Evolutionary conservation across 2,797 vertebrate species (phyloP).

Genomic region (Amazona ochrocephala): DNA sequence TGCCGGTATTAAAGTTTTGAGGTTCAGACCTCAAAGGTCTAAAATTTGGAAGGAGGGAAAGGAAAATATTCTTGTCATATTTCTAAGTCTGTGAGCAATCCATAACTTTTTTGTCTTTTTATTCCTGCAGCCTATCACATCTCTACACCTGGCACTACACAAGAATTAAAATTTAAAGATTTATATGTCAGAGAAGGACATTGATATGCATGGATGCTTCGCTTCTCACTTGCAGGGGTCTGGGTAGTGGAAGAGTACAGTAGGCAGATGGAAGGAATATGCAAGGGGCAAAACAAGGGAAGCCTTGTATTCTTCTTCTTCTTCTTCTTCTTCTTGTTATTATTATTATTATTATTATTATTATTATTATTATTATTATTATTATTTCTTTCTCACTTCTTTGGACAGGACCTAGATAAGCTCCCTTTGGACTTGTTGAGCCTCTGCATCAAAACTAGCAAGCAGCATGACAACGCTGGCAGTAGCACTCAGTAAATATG

Average conservation of each 20-base stretch:
- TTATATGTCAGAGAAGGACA: not conserved
- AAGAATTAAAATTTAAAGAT: not conserved
- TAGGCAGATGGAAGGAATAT: not conserved
- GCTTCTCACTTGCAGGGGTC: not conserved
- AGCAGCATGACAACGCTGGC: not conserved
- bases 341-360: too few relatives aligned
- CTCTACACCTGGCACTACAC: not conserved
- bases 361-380: too few relatives aligned
- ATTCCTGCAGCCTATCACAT: not conserved
- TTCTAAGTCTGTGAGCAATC: not conserved
- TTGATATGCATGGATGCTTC: not conserved
- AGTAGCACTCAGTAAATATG: not conserved
- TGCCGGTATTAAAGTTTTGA: not conserved
- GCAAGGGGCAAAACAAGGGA: not conserved
- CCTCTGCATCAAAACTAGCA: not conserved
- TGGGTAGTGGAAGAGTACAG: not conserved
- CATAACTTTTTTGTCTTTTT: not conserved
- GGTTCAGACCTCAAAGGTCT: not conserved
- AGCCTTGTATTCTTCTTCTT: not conserved
- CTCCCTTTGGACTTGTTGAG: not conserved
- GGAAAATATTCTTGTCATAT: not conserved
- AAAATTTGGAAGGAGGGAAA: not conserved
- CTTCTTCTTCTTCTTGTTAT: too few relatives aligned
- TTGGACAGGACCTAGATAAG: not conserved
- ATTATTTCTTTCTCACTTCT: not conserved